phyloP scores from a whole-genome alignment of 2,113 vertebrate genomes.

The Sus scrofa region DNA sequence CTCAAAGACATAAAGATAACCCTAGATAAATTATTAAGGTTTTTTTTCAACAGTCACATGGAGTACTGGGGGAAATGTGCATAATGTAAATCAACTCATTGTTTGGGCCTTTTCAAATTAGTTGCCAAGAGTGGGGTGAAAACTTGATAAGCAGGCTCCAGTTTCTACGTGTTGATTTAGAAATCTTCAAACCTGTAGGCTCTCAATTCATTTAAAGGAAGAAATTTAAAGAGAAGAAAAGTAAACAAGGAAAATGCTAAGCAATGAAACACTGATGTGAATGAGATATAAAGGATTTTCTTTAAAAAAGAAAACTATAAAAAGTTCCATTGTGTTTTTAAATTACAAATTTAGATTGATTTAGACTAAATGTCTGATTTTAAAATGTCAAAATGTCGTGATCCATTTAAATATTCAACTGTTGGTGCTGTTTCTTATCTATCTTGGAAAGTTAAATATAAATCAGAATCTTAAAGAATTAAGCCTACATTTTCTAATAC shows the following conservation, averaged over 20 bases:
- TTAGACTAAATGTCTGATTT: not conserved
- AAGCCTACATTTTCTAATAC: not conserved
- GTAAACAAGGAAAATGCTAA: conserved; percentile 73
- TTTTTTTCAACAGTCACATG: conserved; percentile 46
- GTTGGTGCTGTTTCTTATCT: not conserved
- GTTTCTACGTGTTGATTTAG: conserved; percentile 72
- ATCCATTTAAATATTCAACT: conserved; percentile 4
- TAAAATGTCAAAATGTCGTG: not conserved
- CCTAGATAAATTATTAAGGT: conserved; percentile 61
- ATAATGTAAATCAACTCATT: conserved; percentile 54
- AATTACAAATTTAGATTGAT: conserved; percentile 68
- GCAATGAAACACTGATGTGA: conserved; percentile 60
- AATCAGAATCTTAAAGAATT: conserved; percentile 59
- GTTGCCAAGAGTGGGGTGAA: conserved; percentile 31
- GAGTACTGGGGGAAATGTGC: conserved; percentile 49
- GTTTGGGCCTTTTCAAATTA: conserved; percentile 45
- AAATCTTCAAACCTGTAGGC: conserved; percentile 71
- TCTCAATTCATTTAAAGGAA: conserved; percentile 68
- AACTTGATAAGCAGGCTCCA: conserved; percentile 74
- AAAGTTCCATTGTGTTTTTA: conserved; percentile 67
- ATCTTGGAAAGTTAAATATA: not conserved
- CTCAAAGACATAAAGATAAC: conserved; percentile 74
- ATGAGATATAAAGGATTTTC: conserved; percentile 54
- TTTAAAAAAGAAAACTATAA: conserved; percentile 61
- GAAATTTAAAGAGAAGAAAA: conserved; percentile 72